Evolutionary conservation across 1,140 invertebrate species (phyloP).

Genomic region (Eciton burchellii): DNA sequence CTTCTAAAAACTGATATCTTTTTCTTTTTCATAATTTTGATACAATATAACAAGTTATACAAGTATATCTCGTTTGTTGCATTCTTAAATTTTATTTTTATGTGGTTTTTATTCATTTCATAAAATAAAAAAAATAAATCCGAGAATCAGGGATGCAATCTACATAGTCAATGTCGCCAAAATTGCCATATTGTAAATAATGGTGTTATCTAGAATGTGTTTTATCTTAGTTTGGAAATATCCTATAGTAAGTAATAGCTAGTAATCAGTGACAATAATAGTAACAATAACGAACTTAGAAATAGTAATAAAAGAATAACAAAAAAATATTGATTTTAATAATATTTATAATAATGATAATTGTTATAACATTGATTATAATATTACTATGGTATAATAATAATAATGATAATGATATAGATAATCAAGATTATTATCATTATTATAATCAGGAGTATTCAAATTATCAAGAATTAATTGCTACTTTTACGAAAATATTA

Average conservation of each 20-base stretch:
- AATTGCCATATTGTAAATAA: background rate
- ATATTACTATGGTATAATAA: background rate
- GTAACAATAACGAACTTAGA: conserved; percentile 13
- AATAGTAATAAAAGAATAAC: conserved; percentile 1
- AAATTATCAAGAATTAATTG: conserved; percentile 33
- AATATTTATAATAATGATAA: conserved; percentile 1
- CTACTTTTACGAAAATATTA: background rate
- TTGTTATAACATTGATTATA: no score
- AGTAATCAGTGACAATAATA: background rate
- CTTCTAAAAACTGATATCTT: conserved; percentile 59
- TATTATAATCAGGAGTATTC: conserved; percentile 13
- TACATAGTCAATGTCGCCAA: background rate
- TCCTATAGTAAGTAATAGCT: no score
- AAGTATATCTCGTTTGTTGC: conserved; percentile 6
- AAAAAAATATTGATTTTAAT: conserved; percentile 11
- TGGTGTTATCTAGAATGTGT: no score
- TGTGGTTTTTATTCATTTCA: background rate
- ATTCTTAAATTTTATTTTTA: conserved; percentile 17
- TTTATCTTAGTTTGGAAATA: no score
- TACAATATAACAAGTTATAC: background rate
- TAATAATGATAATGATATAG: conserved; percentile 25
- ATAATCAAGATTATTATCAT: conserved; percentile 16
- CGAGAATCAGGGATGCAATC: background rate
- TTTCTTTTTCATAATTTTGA: conserved; percentile 1
- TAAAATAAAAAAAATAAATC: conserved; percentile 4